phyloP scores from a whole-genome alignment of 2,888 invertebrate genomes.

The Oeneis ivallda region DNA sequence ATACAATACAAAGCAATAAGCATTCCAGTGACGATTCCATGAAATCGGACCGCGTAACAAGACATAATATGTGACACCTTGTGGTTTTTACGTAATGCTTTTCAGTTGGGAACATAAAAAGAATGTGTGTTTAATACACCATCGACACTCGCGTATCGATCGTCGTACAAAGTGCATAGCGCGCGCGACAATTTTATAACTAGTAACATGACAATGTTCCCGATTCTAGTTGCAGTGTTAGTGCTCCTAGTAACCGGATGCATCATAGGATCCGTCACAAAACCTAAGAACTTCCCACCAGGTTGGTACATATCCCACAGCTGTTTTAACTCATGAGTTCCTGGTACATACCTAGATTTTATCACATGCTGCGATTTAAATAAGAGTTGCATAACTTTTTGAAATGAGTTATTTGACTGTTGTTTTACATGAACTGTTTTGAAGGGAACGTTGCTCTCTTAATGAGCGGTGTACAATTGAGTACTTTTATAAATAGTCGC shows the following conservation, averaged over 20 bases:
- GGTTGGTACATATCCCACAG: constrained; percentile 56
- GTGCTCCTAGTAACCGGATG: constrained; percentile 38
- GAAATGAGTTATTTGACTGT: neutral
- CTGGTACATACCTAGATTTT: neutral
- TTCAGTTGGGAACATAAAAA: constrained; percentile 37
- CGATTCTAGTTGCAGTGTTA: constrained; percentile 37
- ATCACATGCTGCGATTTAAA: neutral
- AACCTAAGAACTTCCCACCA: constrained; percentile 76
- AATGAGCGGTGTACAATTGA: constrained; percentile 1
- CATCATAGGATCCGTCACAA: constrained; percentile 49
- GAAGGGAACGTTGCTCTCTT: neutral
- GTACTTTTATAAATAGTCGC: constrained; percentile 25
- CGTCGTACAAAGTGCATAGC: constrained; percentile 24
- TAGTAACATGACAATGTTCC: constrained; percentile 39
- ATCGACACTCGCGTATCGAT: constrained; percentile 36
- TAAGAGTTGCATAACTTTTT: constrained; percentile 17
- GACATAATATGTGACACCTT: constrained; percentile 25
- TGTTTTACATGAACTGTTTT: constrained; percentile 1
- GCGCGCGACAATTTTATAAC: constrained; percentile 17
- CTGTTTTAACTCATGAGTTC: constrained; percentile 2
- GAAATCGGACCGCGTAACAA: constrained; percentile 10
- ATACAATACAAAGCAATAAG: neutral
- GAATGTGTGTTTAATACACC: constrained; percentile 34
- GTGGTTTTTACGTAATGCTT: constrained; percentile 31
- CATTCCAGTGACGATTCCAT: constrained; percentile 1